phyloP scores from a whole-genome alignment of 2,113 vertebrate species.

The Peromyscus leucopus region DNA sequence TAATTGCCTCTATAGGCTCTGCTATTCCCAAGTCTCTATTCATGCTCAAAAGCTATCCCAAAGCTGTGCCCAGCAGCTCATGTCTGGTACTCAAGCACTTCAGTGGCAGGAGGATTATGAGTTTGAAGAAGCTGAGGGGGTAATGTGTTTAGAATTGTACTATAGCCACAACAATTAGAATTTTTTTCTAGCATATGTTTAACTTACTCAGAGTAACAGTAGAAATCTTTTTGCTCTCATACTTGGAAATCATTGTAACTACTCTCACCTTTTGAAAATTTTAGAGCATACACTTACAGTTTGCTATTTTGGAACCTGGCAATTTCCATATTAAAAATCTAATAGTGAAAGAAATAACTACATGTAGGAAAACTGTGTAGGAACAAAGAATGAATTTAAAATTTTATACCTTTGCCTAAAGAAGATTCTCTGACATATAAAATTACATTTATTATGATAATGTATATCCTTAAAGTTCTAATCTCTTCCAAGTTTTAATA shows the following conservation, averaged over 20 bases:
- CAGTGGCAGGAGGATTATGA: neutral
- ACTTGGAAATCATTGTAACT: neutral
- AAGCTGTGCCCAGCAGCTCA: neutral
- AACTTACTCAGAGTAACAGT: neutral
- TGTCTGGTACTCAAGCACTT: neutral
- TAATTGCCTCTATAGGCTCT: neutral
- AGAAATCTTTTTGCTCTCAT: neutral
- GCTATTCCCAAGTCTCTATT: neutral
- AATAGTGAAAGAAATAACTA: constrained; percentile 1
- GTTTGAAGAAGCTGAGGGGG: no score
- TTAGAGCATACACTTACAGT: neutral
- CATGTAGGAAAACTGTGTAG: neutral
- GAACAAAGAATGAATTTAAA: neutral
- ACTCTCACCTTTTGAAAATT: neutral
- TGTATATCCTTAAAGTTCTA: constrained; percentile 37
- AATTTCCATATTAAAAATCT: neutral
- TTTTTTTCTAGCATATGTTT: neutral
- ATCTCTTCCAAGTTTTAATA: neutral
- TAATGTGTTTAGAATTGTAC: neutral
- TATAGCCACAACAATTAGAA: neutral
- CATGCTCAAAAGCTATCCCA: neutral
- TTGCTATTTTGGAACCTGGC: neutral
- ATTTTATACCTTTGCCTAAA: neutral
- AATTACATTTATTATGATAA: neutral
- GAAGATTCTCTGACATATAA: neutral